Evolutionary conservation across 1,140 invertebrate species (phyloP).

Genomic region (Hypsibius dujardini): DNA sequence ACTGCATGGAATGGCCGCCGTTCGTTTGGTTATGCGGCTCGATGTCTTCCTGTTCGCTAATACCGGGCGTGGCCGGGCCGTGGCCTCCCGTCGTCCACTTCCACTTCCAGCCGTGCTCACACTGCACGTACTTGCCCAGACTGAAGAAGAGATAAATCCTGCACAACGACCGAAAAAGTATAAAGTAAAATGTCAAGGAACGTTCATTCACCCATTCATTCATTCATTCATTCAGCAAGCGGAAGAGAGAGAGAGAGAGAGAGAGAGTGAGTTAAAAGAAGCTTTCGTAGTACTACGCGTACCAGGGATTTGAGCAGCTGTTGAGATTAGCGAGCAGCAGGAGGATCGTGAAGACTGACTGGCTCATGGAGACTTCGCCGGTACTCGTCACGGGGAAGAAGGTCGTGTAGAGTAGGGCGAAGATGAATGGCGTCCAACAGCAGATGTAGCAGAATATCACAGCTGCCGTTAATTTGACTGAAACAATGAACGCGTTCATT

Average conservation of each 20-base stretch:
- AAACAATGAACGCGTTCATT: neutral
- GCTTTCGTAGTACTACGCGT: too few species aligned
- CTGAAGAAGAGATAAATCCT: slow-evolving; percentile 55
- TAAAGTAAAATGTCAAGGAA: too few species aligned
- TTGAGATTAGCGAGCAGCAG: slow-evolving; percentile 53
- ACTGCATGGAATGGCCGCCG: too few species aligned
- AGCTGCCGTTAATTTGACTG: slow-evolving; percentile 50
- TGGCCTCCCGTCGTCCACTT: too few species aligned
- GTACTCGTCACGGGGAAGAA: slow-evolving; percentile 2
- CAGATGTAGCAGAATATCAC: slow-evolving; percentile 52
- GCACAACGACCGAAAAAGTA: too few species aligned
- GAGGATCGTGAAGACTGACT: slow-evolving; percentile 45
- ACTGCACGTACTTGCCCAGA: slow-evolving; percentile 18
- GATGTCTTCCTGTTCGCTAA: too few species aligned
- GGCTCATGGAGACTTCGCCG: slow-evolving; percentile 29
- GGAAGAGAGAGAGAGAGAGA: too few species aligned
- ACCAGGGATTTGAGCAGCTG: slow-evolving; percentile 56
- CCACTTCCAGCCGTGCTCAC: neutral
- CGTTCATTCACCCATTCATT: too few species aligned
- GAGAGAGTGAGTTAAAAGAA: too few species aligned
- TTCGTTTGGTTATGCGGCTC: too few species aligned
- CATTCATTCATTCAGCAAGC: too few species aligned
- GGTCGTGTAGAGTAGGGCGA: neutral
- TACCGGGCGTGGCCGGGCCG: too few species aligned
- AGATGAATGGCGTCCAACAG: slow-evolving; percentile 50